phyloP scores from a whole-genome alignment of 1,140 invertebrate genomes.

The Halesus radiatus region DNA sequence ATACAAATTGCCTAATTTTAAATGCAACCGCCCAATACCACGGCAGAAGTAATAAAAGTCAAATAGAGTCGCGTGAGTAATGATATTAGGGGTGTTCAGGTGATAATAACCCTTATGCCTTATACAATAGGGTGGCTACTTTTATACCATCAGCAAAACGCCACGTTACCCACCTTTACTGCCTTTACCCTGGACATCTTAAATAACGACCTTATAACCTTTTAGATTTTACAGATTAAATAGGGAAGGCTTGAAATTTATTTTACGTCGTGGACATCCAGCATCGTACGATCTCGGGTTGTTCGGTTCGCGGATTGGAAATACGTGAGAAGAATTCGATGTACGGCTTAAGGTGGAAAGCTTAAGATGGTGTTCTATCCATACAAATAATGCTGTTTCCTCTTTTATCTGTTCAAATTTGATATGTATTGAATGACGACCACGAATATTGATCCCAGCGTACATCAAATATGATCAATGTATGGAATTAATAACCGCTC shows the following conservation, averaged over 20 bases:
- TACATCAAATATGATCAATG: no score
- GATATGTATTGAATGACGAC: no score
- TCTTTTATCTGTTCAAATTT: no score
- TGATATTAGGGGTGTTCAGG: slow-evolving; percentile 10
- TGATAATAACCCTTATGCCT: slow-evolving; percentile 15
- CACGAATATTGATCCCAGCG: no score
- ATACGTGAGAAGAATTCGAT: slow-evolving; percentile 47
- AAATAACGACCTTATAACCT: background rate
- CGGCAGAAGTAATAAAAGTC: slow-evolving; percentile 50
- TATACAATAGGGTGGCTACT: background rate
- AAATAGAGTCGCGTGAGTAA: slow-evolving; percentile 48
- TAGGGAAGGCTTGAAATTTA: slow-evolving; percentile 44
- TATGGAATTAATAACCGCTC: no score
- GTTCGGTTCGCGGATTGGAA: slow-evolving; percentile 10
- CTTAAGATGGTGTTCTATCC: background rate
- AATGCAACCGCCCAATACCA: slow-evolving; percentile 42
- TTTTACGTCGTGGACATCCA: slow-evolving; percentile 39
- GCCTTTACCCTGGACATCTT: background rate
- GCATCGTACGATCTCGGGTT: no score
- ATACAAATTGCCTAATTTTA: slow-evolving; percentile 52
- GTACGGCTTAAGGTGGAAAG: background rate
- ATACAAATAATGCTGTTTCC: no score
- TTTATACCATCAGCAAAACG: background rate
- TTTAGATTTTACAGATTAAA: slow-evolving; percentile 38
- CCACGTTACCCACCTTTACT: background rate